phyloP scores from a whole-genome alignment of 2,113 vertebrate genomes.

The Cnemophilus loriae region DNA sequence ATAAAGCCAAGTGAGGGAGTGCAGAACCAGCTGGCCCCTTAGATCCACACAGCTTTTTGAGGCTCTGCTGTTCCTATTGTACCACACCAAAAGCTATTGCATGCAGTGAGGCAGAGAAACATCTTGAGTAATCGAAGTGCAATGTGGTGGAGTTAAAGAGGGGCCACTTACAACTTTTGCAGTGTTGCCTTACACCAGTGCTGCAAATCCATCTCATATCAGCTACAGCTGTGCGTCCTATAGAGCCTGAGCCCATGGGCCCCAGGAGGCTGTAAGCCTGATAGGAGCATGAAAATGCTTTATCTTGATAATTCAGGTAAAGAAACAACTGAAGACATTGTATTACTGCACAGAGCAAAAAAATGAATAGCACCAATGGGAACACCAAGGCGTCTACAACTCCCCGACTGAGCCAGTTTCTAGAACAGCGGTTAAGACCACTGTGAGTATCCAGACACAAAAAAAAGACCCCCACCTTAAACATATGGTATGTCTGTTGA shows the following conservation, averaged over 20 bases:
- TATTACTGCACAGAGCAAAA: not conserved
- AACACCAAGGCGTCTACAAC: not conserved
- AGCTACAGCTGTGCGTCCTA: not conserved
- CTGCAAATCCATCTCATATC: conserved; percentile 28
- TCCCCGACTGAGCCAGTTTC: not conserved
- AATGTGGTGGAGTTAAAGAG: not conserved
- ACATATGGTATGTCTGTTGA: not conserved
- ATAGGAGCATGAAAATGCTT: not conserved
- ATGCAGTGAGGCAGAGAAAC: not conserved
- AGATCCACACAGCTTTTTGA: conserved; percentile 1
- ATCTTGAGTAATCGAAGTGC: not conserved
- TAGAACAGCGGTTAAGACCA: not conserved
- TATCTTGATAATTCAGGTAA: conserved; percentile 34
- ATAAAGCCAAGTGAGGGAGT: conserved; percentile 54
- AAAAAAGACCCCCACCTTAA: not conserved
- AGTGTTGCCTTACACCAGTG: conserved; percentile 16
- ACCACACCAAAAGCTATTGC: not conserved
- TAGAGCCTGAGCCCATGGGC: not conserved
- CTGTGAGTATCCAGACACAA: not conserved
- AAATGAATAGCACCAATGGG: not conserved
- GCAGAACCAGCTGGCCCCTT: conserved; percentile 37
- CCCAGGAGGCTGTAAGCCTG: not conserved
- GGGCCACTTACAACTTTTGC: not conserved
- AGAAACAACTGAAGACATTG: conserved; percentile 13
- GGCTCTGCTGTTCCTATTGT: not conserved